phyloP scores from a whole-genome alignment of 1,140 invertebrate genomes.

The Halictus rubicundus region DNA sequence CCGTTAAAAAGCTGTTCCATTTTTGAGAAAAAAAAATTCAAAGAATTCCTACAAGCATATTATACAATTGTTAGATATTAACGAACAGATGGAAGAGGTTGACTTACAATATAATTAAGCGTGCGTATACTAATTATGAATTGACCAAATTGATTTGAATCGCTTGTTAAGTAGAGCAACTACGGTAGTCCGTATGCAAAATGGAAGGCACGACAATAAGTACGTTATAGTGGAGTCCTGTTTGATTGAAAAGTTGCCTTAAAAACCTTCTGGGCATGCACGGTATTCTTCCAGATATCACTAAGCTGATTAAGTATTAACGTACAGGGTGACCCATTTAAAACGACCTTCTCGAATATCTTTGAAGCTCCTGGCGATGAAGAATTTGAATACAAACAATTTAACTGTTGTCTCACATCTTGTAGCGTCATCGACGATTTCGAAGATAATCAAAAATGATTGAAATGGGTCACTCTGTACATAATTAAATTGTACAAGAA shows the following conservation, averaged over 20 bases:
- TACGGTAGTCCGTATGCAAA: slow-evolving; percentile 41
- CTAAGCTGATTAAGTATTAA: no score
- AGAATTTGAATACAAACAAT: no score
- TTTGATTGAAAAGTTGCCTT: slow-evolving; percentile 43
- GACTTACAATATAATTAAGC: background rate
- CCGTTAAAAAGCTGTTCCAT: background rate
- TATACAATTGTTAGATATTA: background rate
- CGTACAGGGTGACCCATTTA: no score
- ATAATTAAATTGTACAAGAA: background rate
- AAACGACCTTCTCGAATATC: no score
- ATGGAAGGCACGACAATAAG: slow-evolving; percentile 58
- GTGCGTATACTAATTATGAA: slow-evolving; percentile 32
- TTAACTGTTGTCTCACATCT: no score
- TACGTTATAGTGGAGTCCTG: slow-evolving; percentile 48
- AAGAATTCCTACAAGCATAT: background rate
- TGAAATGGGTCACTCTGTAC: background rate
- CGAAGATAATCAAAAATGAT: no score
- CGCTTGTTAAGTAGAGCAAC: slow-evolving; percentile 32
- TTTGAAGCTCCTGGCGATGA: no score
- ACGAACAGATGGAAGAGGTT: background rate
- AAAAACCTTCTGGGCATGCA: slow-evolving; percentile 40
- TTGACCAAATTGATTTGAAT: slow-evolving; percentile 44
- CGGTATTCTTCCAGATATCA: background rate
- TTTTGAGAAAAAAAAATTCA: background rate
- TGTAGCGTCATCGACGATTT: no score